Base-by-base conservation (phyloP, 2,888 invertebrate genomes). In the Microdon myrmicae region DNA sequence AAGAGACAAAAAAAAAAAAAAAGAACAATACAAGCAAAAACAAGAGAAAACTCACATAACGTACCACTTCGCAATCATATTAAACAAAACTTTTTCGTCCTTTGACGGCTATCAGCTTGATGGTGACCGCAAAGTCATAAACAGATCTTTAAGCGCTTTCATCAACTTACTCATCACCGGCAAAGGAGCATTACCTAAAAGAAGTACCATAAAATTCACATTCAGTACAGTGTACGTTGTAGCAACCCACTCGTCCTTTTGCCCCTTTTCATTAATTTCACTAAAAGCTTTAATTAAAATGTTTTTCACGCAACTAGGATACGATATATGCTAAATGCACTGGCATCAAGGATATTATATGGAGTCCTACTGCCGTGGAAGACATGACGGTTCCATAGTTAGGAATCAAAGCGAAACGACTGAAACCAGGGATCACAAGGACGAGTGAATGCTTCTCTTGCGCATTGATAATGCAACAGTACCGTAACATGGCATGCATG, bases 231-330 rank as follows among this genome's bases (percentile, higher is more conserved):
- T 39, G 22, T 39, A 39, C 45, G 45, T 55, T 39, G 47, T 45
- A n/a, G n/a, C n/a, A 32, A 34, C 35, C 28, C 39, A 47, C 41
- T 41, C 47, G 55, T 29, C 39, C 32, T 41, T 35, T 28, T 55
- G 39, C 39, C 55, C 47, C 47, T 55, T 55, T 55, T 41, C 37
- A 39, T 55, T 54, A 48, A 45, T 54, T 60, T 48, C 25, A 44
- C 56, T 67, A 66, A 67, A 49, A 53, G 53, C 53, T 59, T 44
- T 43, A 61, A 67, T 61, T 58, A 71, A 71, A 71, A 76, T 76
- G 76, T 76, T 76, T 69, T 74, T 75, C 60, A 69, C 69, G 55
- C 68, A 72, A 59, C 70, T 68, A 64, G 70, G 61, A 67, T 67
- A 10, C 12, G 20, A 26, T 22, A 38, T 38, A 45, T 32, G 26